Base-by-base conservation (phyloP, 2,888 invertebrate genomes). In the Drosophila planitibia region DNA sequence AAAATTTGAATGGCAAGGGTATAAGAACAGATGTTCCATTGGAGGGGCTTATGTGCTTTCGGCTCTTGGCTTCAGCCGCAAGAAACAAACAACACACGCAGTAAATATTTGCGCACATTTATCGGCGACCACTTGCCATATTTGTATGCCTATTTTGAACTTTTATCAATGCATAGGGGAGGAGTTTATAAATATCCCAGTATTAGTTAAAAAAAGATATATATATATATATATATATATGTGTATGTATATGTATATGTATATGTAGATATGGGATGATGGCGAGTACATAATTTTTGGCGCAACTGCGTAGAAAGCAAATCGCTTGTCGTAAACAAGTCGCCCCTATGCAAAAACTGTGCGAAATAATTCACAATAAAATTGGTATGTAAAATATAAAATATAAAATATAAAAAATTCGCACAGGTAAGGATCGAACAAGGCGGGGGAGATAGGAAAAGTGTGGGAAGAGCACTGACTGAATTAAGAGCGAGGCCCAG, bases 261-360 rank as follows among this genome's bases (percentile, higher is more conserved):
- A 53, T 44, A 53, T 32, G 33, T 66, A 61, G 65, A 30, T 33
- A n/a, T 32, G 2, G 47, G 25, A 47, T 25, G 25, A 25, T 16
- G 54, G 39, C 47, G 61, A 59, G 79, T 65, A 75, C 71, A 68
- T 73, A 78, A 80, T 78, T 76, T 72, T 81, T 74, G 78, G 82
- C 74, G 55, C 72, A 89, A 86, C 86, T 89, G 89, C 86, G 86
- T 89, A 86, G 83, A 86, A 89, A 68, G 83, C 83, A 77, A 82
- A 87, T 85, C 72, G 86, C 75, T 58, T 70, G 79, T 80, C 89
- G 83, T 85, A 83, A 88, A 85, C 75, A 85, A 82, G 77, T 75
- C 85, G 73, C 52, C 41, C 41, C 49, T 39, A 64, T 66, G 74
- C 66, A 75, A 75, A 71, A 62, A 60, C 52, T 41, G 63, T 70